Base-by-base conservation (phyloP, 2,888 invertebrate genomes). In the Glaucopsyche alexis region DNA sequence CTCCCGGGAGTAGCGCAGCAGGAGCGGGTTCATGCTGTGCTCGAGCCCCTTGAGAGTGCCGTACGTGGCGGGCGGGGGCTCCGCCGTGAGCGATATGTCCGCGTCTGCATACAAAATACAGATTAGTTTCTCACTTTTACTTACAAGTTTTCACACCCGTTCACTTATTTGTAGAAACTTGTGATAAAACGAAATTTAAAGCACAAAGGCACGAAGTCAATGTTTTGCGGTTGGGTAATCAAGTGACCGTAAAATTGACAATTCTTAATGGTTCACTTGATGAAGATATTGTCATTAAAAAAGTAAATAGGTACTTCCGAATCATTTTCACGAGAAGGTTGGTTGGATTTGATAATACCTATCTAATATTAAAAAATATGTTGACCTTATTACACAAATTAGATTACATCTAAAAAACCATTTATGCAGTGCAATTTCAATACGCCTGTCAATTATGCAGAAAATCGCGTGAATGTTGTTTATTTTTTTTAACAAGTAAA, bases 21-120 rank as follows among this genome's bases (percentile, higher is more conserved):
- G 91, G 80, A 98, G 97, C 0, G 98, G 98, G 89, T 98, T 98
- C 95, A 98, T 96, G 81, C 97, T 97, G 84, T 98, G 97, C 82
- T 98, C 98, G 66, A 98, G 91, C 0, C 97, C 97, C 84, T 97
- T 97, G 0, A 98, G 89, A 0, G 98, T 98, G 7, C 97, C 97
- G 85, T 96, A 97, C 6, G 95, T 94, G 45, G 95, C 94, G 73
- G 95, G 95, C 60, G 95, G 95, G 0, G 94, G 94, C 60, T 94
- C 94, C 0, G 95, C 94, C 60, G 95, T 93, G 29, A 94, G 87
- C 2, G 94, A 93, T 69, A 89, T 85, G 75, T 93, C 93, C 42
- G 87, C 85, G 77, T 93, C 93, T 93, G 73, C 72, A 19, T 55
- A 19, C 3, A 55, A 16, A 55, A 19, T 19, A 29, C 7, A 60